Conservation (phyloP, 2,113 vertebrate species). For the Strix uralensis region DNA sequence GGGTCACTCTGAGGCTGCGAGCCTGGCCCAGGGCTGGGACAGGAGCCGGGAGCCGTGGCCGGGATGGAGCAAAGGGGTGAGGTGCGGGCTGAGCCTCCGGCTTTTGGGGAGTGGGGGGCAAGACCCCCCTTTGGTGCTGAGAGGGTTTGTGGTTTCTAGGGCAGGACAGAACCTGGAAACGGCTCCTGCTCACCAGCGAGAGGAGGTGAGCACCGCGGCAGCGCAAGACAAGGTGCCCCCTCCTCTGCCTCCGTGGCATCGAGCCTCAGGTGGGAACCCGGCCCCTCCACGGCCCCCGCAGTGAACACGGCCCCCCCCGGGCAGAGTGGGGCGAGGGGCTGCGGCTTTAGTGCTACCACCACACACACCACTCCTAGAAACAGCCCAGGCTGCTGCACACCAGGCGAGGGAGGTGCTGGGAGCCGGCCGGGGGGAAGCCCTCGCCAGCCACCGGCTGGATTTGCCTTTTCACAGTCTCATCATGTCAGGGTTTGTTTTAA, state of each 20-base stretch:
- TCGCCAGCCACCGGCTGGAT: background rate
- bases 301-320: accelerated
- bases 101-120: accelerated
- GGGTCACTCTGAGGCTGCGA: background rate
- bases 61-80: background rate
- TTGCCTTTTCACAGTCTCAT: background rate
- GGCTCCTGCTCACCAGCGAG: accelerated
- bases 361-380: background rate
- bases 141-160: background rate
- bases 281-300: background rate
- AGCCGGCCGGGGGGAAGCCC: background rate
- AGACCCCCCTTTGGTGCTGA: background rate
- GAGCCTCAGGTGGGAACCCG: background rate
- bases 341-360: background rate
- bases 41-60: background rate
- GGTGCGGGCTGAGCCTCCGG: accelerated
- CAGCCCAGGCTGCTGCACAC: background rate
- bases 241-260: background rate
- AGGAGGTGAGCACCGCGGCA: background rate
- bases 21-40: background rate
- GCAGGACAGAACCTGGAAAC: background rate
- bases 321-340: background rate
- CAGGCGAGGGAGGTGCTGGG: background rate
- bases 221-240: background rate
- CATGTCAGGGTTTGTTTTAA: background rate